Conservation (phyloP, 2,797 vertebrate species). For the Myotis findleyi region DNA sequence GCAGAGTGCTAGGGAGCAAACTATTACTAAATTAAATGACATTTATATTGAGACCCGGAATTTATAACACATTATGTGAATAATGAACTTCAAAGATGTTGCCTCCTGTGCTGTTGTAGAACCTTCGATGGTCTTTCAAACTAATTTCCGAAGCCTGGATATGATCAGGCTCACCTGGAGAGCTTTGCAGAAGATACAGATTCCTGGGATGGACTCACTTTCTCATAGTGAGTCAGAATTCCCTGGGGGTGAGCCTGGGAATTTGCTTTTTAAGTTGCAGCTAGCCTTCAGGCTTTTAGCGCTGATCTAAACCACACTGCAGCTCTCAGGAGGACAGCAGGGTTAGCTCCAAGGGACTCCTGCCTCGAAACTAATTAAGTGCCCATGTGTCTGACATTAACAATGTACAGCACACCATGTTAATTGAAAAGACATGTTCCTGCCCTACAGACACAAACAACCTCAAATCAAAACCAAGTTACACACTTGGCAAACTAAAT, state of each 20-base stretch:
- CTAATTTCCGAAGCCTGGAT: slow-evolving; percentile 11
- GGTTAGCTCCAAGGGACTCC: slow-evolving; percentile 10
- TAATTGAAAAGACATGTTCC: slow-evolving; percentile 67
- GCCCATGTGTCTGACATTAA: slow-evolving; percentile 56
- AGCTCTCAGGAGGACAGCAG: slow-evolving; percentile 40
- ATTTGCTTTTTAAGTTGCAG: slow-evolving; percentile 37
- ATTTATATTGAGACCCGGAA: slow-evolving; percentile 39
- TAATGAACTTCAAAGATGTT: slow-evolving; percentile 42
- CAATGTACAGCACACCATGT: slow-evolving; percentile 27
- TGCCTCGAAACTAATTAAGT: slow-evolving; percentile 59
- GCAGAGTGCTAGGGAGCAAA: slow-evolving; percentile 23
- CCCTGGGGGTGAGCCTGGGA: background rate
- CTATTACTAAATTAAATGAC: slow-evolving; percentile 35
- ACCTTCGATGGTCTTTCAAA: background rate
- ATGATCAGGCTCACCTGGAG: background rate
- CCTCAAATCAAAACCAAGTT: slow-evolving; percentile 62
- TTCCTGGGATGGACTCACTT: background rate
- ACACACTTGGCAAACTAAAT: background rate
- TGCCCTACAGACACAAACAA: slow-evolving; percentile 52
- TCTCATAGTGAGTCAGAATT: background rate
- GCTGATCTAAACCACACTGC: slow-evolving; percentile 9
- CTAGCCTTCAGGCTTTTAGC: background rate
- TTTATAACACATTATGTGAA: background rate
- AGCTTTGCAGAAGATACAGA: background rate
- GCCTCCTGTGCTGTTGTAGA: background rate